Evolutionary conservation across 92 coral and sea anemone species (phyloP).

Genomic region (Muricea muricata): DNA sequence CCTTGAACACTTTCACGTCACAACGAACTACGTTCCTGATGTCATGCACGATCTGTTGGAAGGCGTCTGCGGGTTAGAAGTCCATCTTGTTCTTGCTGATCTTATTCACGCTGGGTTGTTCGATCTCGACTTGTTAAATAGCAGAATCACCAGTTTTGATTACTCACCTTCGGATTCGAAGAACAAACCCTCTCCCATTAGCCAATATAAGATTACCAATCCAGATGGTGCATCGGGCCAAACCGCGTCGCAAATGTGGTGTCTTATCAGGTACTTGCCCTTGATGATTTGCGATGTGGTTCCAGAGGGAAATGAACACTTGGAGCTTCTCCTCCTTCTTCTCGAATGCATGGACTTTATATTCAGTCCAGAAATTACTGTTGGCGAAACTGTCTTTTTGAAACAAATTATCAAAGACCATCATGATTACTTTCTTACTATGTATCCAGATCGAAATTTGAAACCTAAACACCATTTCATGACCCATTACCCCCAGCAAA

Average conservation of each 20-base stretch:
- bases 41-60: conserved; percentile 14
- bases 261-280: neutral
- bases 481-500: neutral
- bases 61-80: conserved; percentile 5
- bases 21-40: conserved; percentile 1
- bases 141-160: conserved; percentile 1
- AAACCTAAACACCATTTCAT: neutral
- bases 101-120: neutral
- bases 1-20: neutral
- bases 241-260: conserved; percentile 28
- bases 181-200: neutral
- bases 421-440: neutral
- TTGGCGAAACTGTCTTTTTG: neutral
- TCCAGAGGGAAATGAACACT: conserved; percentile 14
- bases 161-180: neutral
- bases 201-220: neutral
- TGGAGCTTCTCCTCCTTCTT: neutral
- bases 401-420: neutral
- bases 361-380: neutral
- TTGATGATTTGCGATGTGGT: conserved; percentile 2
- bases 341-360: neutral
- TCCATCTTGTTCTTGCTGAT: neutral
- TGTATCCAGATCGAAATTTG: neutral
- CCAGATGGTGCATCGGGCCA: neutral
- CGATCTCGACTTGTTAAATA: conserved; percentile 6